Evolutionary conservation across 1,140 invertebrate species (phyloP).

Genomic region (Rhynchophorus ferrugineus): DNA sequence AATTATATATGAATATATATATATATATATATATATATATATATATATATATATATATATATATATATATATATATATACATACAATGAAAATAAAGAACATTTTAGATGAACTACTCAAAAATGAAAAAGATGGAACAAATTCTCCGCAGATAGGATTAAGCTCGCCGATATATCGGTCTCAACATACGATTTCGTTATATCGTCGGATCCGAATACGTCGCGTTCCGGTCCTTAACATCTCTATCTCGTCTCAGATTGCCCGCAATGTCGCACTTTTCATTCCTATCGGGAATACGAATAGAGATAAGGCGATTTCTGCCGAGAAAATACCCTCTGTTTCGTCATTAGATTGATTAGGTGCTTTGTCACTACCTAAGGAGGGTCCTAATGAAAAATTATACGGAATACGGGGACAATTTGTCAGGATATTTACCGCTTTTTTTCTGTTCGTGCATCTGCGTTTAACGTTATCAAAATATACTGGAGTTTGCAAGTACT

Average conservation of each 20-base stretch:
- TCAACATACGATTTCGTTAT: slow-evolving; percentile 4
- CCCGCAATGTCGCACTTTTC: slow-evolving; percentile 6
- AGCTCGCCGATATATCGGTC: slow-evolving; percentile 1
- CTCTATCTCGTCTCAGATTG: slow-evolving; percentile 5
- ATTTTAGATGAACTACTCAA: too few relatives aligned
- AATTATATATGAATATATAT: too few relatives aligned
- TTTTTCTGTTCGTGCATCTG: too few relatives aligned
- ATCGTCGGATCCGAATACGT: slow-evolving; percentile 1
- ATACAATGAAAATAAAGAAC: too few relatives aligned
- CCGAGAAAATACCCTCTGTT: background rate
- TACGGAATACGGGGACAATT: background rate
- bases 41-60: too few relatives aligned
- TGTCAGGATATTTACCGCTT: too few relatives aligned
- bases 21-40: too few relatives aligned
- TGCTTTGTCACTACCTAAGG: background rate
- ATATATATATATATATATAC: too few relatives aligned
- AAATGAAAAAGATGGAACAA: background rate
- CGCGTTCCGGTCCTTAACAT: background rate
- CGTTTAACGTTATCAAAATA: too few relatives aligned
- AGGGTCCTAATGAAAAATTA: background rate
- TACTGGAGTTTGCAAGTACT: too few relatives aligned
- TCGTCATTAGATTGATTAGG: slow-evolving; percentile 4
- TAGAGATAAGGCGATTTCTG: slow-evolving; percentile 2
- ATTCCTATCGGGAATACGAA: slow-evolving; percentile 1
- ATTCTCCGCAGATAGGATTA: background rate